Evolutionary conservation across 2,113 vertebrate genomes (phyloP), one percentile per base, ranked within the genome.

Genomic region (Cynocephalus volans): DNA sequence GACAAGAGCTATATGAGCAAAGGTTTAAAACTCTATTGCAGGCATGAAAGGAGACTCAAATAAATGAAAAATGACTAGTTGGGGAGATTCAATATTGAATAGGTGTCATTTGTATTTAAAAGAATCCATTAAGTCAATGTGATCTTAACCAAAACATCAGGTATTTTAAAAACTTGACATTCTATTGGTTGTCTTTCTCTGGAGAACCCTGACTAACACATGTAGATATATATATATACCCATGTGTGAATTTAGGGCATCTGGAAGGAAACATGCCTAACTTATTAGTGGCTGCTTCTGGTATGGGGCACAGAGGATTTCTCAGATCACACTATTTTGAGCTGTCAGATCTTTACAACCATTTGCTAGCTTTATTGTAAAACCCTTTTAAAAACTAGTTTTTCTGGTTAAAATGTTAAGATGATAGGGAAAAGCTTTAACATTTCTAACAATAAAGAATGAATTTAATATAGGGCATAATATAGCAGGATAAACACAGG

Each of bases 371-470:
- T 95, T 90, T 72, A 77, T 77, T n/a, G 81, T 54, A 93, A 85
- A 86, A 70, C 5, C 6, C 4, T 50, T 62, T 56, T n/a, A 86
- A 69, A 79, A 67, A 19, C 12, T 50, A 8, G 12, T 76, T 76
- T 56, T 77, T 73, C 73, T 54, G 23, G 4, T 73, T 84, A 79
- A 69, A 54, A 36, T 83, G 60, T 33, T 60, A 84, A 73, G 28
- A 73, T 33, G 28, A 72, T 56, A 45, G 21, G 2, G 28, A 31
- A 93, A 83, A 48, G 15, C 19, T 67, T 90, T 95, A 86, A 60
- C 23, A 90, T 77, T 77, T n/a, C 23, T 76, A 96, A 80, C 45
- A 93, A 76, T 80, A 85, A 50, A 69, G 19, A 79, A 54, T 65
- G 11, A 88, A 54, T 80, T 79, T 65, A 52, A 76, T 54, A 58